Base-by-base conservation (phyloP, 2,888 invertebrate species). In the Eupithecia exiguata region DNA sequence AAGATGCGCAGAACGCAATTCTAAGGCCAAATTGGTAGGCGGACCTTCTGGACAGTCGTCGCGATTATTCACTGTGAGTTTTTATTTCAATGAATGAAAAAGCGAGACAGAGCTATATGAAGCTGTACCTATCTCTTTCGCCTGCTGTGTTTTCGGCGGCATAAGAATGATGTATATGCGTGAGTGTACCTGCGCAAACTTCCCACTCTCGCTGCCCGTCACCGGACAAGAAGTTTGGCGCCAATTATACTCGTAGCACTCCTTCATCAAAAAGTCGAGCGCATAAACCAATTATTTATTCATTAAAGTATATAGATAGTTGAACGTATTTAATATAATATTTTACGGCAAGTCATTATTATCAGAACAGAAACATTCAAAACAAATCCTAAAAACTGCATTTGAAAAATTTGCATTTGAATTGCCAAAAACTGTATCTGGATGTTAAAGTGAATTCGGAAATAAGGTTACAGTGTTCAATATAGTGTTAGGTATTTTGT, bases 391-490 rank as follows among this genome's bases (percentile, higher is more conserved):
- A 18, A 43, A 69, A 63, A 61, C 18, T 16, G 74, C 74, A 71
- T 71, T 68, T 74, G 25, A 9, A 63, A 49, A 18, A 16, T 62
- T n/a, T 21, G 68, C 68, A 72, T 65, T 69, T 72, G 46, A 53
- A 10, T 62, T n/a, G 35, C 58, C 30, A 61, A 9, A 46, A 72
- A 62, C 21, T 62, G 7, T 62, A 53, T 53, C 40, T 67, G 38
- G 38, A n/a, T 18, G n/a, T 61, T 36, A 70, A 38, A 68, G 49
- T 74, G 61, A 14, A 68, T 69, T 62, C 49, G 68, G 68, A 68
- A 63, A 58, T 43, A 63, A 69, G 53, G 35, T 35, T 62, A 36
- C 69, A 68, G 72, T 72, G 72, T 75, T 72, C 72, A 72, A 68
- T 49, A 46, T 65, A 71, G 36, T 69, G 30, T 25, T 75, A 72